Evolutionary conservation across 2,888 invertebrate species (phyloP).

Genomic region (Fragum whitleyi): DNA sequence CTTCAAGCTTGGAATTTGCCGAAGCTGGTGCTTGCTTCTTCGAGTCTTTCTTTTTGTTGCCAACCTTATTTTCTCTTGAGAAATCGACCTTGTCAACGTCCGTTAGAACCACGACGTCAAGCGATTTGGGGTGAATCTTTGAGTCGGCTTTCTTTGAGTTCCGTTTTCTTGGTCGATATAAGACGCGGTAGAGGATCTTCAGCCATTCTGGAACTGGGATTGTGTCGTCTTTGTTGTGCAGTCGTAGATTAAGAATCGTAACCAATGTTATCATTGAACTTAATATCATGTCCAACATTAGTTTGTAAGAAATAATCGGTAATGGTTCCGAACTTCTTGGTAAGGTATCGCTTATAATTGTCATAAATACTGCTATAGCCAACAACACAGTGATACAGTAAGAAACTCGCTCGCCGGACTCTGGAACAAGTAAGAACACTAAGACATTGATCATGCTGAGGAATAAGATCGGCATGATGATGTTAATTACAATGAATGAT

Average conservation of each 20-base stretch:
- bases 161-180: background rate
- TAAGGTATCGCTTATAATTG: conserved; percentile 56
- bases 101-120: too few relatives aligned
- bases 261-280: conserved; percentile 63
- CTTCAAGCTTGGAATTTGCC: background rate
- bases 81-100: background rate
- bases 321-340: conserved; percentile 57
- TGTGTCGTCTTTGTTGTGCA: conserved; percentile 56
- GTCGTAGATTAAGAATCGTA: conserved; percentile 55
- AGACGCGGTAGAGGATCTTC: background rate
- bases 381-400: conserved; percentile 59
- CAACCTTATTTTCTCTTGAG: background rate
- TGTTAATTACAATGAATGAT: conserved; percentile 44
- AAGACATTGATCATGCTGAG: conserved; percentile 54
- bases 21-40: background rate
- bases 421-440: conserved; percentile 55
- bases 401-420: conserved; percentile 59
- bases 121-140: background rate
- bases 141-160: background rate
- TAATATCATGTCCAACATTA: conserved; percentile 52
- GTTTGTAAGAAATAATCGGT: conserved; percentile 44
- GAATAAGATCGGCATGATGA: conserved; percentile 58
- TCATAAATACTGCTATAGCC: conserved; percentile 58
- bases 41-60: background rate
- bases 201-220: conserved; percentile 17